Base-by-base conservation (phyloP, 1,140 invertebrate genomes). In the Ceratosolen solmsi region DNA sequence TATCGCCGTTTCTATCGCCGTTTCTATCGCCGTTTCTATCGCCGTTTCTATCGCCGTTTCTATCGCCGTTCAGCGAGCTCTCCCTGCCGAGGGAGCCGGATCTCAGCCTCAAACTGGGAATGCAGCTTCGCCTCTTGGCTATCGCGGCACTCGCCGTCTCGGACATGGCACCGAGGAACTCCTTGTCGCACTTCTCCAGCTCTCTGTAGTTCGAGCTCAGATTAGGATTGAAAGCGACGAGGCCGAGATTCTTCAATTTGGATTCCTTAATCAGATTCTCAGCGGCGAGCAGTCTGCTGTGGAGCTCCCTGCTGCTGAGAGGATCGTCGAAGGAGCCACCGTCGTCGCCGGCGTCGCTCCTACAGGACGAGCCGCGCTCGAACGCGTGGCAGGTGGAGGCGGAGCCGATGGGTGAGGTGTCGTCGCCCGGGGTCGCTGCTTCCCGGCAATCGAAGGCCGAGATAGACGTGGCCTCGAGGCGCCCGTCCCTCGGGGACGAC, bases 251-350 rank as follows among this genome's bases (percentile, higher is more conserved):
- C 41, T 87, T 88, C 33, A 89, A 25, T 36, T 90, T 89, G 0
- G 90, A 91, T n/a, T 90, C 90, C 30, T 90, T 90, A 27, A 91
- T 91, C 15, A 91, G 49, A 82, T 90, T 91, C 41, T 91, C 90
- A 5, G 90, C 89, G 3, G 89, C 89, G 0, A 90, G 60, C 4
- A 91, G 51, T n/a, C 90, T 72, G 33, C 83, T 88, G 1, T 75
- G 72, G n/a, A 81, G 36, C 1, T 81, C 79, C 15, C 36, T 51
- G 30, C 27, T 81, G 7, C 46, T n/a, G 49, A 65, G 25, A 0
- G 74, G 36, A 1, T 27, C 38, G 3, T 11, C 15, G 20, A 5
- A 88, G 27, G 89, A 89, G 30, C 88, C 88, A 27, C 9, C 88
- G 33, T 90, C 90, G 36, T 88, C 88, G 30, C n/a, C n/a, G 38